Conservation (phyloP, 2,113 vertebrate species). For the Prietella phreatophila region DNA sequence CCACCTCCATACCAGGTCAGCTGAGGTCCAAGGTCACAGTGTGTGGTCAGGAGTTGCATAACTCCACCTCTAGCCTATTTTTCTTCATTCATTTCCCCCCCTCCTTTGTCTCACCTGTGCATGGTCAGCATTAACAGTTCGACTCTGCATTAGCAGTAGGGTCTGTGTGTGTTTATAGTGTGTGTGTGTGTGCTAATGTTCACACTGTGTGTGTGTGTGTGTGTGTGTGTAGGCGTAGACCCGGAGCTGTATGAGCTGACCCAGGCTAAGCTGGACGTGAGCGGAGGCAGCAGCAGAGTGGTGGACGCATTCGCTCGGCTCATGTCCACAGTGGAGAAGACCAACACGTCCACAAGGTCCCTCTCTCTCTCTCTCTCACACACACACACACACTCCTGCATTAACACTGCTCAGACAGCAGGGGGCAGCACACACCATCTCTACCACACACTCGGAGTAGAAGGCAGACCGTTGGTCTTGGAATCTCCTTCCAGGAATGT, state of each 20-base stretch:
- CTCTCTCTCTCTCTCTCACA: not conserved
- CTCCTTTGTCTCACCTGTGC: not conserved
- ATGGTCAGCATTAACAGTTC: not conserved
- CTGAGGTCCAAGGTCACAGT: constrained; percentile 57
- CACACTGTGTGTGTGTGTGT: not conserved
- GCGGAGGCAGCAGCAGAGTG: constrained; percentile 76
- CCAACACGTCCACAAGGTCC: constrained; percentile 90
- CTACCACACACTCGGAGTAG: not conserved
- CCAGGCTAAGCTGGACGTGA: constrained; percentile 87
- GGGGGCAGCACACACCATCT: not conserved
- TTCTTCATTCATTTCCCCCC: not conserved
- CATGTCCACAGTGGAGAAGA: constrained; percentile 97
- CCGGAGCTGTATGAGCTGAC: constrained; percentile 95
- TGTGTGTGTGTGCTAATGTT: not conserved
- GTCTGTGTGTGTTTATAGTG: not conserved
- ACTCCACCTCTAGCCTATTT: not conserved
- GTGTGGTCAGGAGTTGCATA: not conserved
- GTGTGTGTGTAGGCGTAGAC: constrained; percentile 83
- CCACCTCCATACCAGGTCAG: constrained; percentile 98
- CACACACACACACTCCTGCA: not conserved
- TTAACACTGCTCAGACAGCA: not conserved
- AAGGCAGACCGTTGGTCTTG: not conserved
- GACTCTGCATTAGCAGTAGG: not conserved
- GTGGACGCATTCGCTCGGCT: constrained; percentile 92
- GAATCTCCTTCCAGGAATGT: not conserved